These are phyloP conservation scores for Grapholita molesta DNA, from an alignment of 1,140 invertebrate genomes.

Conservation along the genomic window DNA sequence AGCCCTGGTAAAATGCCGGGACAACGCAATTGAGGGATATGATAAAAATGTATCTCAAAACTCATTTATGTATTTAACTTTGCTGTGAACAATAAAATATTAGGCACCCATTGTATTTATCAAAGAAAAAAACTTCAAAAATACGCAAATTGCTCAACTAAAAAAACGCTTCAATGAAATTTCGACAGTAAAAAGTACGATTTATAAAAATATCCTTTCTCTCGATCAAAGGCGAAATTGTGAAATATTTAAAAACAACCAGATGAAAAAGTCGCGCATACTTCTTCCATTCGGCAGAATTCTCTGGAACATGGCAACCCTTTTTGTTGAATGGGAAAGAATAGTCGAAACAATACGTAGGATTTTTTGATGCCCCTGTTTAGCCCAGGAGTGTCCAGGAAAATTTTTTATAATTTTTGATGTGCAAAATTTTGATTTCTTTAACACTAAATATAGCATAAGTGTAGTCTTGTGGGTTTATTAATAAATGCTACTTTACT, in stretches of 20 bases:
- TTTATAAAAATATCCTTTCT: conserved; percentile 2
- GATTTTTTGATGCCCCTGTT: conserved; percentile 17
- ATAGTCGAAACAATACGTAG: conserved; percentile 22
- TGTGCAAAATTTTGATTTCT: too few relatives aligned
- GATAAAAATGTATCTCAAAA: too few relatives aligned
- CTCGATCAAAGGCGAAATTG: conserved; percentile 29
- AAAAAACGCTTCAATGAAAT: neutral
- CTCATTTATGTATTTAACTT: neutral
- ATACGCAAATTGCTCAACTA: conserved; percentile 7
- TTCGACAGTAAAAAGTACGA: neutral
- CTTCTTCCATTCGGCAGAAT: conserved; percentile 40
- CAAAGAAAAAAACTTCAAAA: neutral
- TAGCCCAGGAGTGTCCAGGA: neutral
- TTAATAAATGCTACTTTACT: too few relatives aligned
- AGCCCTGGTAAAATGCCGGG: too few relatives aligned
- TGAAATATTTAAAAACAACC: conserved; percentile 47
- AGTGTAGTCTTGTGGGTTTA: too few relatives aligned
- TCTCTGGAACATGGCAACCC: conserved; percentile 41
- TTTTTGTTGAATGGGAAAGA: conserved; percentile 30
- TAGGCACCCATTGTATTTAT: neutral
- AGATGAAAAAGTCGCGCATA: conserved; percentile 40
- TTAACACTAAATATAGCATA: too few relatives aligned
- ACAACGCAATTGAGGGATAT: too few relatives aligned
- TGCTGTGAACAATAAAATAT: neutral
- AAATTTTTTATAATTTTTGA: too few relatives aligned